phyloP scores from a whole-genome alignment of 2,888 invertebrate genomes.

The Kryphioiulus occultus region DNA sequence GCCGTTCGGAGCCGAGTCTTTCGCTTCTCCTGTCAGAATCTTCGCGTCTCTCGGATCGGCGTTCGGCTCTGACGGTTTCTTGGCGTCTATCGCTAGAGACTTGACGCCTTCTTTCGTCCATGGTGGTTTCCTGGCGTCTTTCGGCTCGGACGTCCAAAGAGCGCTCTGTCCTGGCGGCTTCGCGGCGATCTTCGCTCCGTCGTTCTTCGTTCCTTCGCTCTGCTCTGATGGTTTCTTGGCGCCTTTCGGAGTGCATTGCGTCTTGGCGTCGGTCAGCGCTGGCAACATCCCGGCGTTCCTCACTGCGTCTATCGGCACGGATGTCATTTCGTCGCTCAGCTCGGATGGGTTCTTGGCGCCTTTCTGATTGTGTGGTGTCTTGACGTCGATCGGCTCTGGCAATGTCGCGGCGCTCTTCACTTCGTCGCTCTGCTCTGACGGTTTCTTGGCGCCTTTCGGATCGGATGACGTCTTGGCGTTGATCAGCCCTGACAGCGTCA shows the following conservation, averaged over 20 bases:
- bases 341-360: not conserved
- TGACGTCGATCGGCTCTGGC: not conserved
- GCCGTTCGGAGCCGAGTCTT: too few relatives aligned
- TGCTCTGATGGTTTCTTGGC: not conserved
- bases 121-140: not conserved
- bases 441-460: slow-evolving; percentile 28
- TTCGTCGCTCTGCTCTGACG: not conserved
- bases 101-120: not conserved
- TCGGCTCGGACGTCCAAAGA: not conserved
- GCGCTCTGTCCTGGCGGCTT: not conserved
- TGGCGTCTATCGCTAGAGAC: not conserved
- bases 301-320: too few relatives aligned
- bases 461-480: not conserved
- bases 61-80: not conserved
- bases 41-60: not conserved
- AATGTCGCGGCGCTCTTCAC: not conserved
- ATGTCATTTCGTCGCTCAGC: not conserved
- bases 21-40: too few relatives aligned
- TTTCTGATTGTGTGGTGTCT: not conserved
- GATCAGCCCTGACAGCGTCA: not conserved
- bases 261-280: not conserved
- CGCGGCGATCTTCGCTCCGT: too few relatives aligned
- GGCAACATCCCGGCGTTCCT: not conserved
- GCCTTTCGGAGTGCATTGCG: not conserved
- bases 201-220: not conserved